Base-by-base conservation (phyloP, 2,888 invertebrate genomes). In the Corythucha ciliata region DNA sequence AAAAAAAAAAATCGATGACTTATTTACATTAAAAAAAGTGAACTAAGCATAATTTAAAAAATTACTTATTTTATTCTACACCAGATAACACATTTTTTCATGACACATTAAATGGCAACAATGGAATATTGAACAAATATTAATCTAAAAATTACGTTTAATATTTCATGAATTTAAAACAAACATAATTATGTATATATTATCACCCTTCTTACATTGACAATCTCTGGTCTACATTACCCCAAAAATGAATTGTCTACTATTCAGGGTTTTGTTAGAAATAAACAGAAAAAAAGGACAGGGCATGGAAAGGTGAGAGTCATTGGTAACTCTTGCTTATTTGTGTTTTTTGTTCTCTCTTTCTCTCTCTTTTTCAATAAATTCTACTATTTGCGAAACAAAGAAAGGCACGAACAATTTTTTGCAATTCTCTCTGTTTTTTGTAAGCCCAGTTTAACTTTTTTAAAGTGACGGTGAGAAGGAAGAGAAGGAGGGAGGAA, bases 51-150 rank as follows among this genome's bases (percentile, higher is more conserved):
- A n/a, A n/a, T n/a, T n/a, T n/a, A n/a, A n/a, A n/a, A n/a, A n/a
- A n/a, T n/a, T n/a, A n/a, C n/a, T n/a, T n/a, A n/a, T n/a, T n/a
- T n/a, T n/a, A n/a, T n/a, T n/a, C n/a, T n/a, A n/a, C n/a, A n/a
- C n/a, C n/a, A n/a, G n/a, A n/a, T 47, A 47, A 10, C 27, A 29
- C 8, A 8, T 29, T 29, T 29, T 47, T 54, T 26, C 52, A 54
- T 54, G 54, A 54, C 54, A 54, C 54, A 52, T 37, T 33, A 41
- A 41, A 54, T 54, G 54, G 54, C 54, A 33, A 52, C 36, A 48
- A 50, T 54, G 39, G n/a, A n/a, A n/a, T n/a, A n/a, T n/a, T n/a
- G n/a, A n/a, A n/a, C n/a, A n/a, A n/a, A n/a, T n/a, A n/a, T n/a
- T n/a, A n/a, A n/a, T n/a, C n/a, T n/a, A n/a, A n/a, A n/a, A n/a